Base-by-base conservation (phyloP, 2,113 vertebrate genomes). In the Centropus bengalensis region DNA sequence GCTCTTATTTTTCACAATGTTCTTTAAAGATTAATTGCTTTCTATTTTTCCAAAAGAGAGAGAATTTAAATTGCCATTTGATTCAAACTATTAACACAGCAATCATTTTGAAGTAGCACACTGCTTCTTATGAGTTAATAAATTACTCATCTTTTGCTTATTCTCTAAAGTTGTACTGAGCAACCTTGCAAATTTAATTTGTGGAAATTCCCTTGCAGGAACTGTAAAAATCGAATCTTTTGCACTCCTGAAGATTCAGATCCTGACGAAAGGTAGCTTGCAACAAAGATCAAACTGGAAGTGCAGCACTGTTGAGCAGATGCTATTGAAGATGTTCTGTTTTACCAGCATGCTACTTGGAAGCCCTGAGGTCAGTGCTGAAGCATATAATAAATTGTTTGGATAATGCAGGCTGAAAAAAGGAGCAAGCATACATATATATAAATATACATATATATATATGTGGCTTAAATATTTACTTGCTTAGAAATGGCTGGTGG, bases 1-100 rank as follows among this genome's bases (percentile, higher is more conserved):
- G 78, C 70, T 32, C 51, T 70, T 87, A n/a, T 86, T 96, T 95
- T 89, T 93, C 89, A 90, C 52, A 49, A 70, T 38, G 85, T 70
- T 56, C 69, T 83, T 55, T 52, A 60, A 49, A 96, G 88, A 95
- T 94, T 89, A 94, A 96, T 86, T 81, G 64, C 85, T 81, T 94
- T 95, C 74, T 80, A 67, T 89, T 96, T 94, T 64, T 90, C 58
- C 69, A 86, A 13, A 60, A 86, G 82, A 77, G 75, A 58, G 26
- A 76, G 44, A 89, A 93, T 81, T 91, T 70, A 80, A 95, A 92
- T 56, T 78, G 42, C 78, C 45, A 58, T 80, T 87, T 67, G 38
- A 89, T 91, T 40, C 71, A 70, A 96, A 96, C 93, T 86, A 91
- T 78, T 93, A 96, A 90, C 3, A 2, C 88, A 83, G 76, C 56